Evolutionary conservation across 1,140 invertebrate genomes (phyloP), one percentile per base, ranked within the genome.

Genomic region (Neotoxoptera formosana): DNA sequence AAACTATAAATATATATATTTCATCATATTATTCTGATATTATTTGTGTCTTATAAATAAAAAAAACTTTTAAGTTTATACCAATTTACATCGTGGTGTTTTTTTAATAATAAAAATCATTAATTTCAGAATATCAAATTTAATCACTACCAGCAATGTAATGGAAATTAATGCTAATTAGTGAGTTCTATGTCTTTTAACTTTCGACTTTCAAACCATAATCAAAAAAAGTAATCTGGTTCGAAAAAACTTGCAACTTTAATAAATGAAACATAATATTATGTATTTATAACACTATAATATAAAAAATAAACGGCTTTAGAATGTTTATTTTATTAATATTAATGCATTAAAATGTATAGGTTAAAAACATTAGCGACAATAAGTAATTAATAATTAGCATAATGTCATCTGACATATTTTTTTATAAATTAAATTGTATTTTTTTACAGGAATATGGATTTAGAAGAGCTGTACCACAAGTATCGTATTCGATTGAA

Each of bases 401-500:
- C 23, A 41, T 25, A 41, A 41, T 84, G 0, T 30, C 21, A 41
- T 84, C 1, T 25, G 51, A 84, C 45, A 47, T 87, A 47, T 45
- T 17, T n/a, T 45, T 47, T 87, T 45, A 2, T 36, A 30, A 47
- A 90, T 3, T 90, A 90, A 45, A 41, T 60, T 36, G 14, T 23
- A 25, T 30, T 60, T 60, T 60, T 90, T 67, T 56, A 34, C 34
- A 90, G 90, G n/a, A 94, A 96, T 83, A 95, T 96, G 94, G 96
- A 97, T 94, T 95, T 97, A 93, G 96, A 97, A 94, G 96, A 96
- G 14, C 95, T 97, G 20, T 97, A 97, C 94, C 95, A 96, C 91
- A 95, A 96, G 48, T 97, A 97, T 95, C 96, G 96, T 94, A 96
- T 96, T 25, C 95, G 96, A 41, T 94, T 97, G 88, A 97, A 97